phyloP scores from a whole-genome alignment of 2,888 invertebrate genomes.

The Orthosia incerta region DNA sequence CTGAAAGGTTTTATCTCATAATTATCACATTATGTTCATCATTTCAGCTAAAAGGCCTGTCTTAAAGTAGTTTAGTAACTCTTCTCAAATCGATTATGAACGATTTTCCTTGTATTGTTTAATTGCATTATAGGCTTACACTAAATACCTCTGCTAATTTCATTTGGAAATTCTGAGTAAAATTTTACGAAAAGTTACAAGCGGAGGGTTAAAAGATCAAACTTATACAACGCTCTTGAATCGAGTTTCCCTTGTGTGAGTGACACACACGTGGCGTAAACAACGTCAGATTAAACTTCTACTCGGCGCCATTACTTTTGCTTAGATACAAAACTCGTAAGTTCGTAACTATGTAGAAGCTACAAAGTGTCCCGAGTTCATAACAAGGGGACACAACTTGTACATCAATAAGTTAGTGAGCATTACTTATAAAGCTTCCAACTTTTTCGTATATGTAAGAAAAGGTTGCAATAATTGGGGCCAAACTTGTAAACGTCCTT shows the following conservation, averaged over 20 bases:
- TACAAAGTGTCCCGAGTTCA: constrained; percentile 29
- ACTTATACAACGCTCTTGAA: background rate
- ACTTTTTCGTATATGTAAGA: background rate
- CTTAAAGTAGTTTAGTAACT: too few species aligned
- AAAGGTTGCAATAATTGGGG: background rate
- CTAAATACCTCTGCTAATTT: too few species aligned
- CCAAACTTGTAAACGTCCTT: background rate
- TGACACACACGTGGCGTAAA: background rate
- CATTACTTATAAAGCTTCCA: background rate
- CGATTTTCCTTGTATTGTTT: too few species aligned
- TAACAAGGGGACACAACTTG: constrained; percentile 45
- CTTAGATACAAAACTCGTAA: constrained; percentile 24
- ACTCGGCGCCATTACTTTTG: constrained; percentile 17
- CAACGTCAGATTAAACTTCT: constrained; percentile 10
- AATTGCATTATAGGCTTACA: too few species aligned
- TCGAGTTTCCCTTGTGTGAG: background rate
- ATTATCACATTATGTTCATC: too few species aligned
- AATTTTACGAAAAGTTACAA: background rate
- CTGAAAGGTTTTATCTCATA: background rate
- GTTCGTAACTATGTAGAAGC: constrained; percentile 17
- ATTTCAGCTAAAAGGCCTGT: too few species aligned
- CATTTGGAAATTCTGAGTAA: background rate
- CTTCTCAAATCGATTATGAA: too few species aligned
- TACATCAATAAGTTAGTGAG: constrained; percentile 40
- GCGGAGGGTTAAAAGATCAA: background rate